phyloP scores from a whole-genome alignment of 2,113 vertebrate genomes.

The Gymnogyps californianus region DNA sequence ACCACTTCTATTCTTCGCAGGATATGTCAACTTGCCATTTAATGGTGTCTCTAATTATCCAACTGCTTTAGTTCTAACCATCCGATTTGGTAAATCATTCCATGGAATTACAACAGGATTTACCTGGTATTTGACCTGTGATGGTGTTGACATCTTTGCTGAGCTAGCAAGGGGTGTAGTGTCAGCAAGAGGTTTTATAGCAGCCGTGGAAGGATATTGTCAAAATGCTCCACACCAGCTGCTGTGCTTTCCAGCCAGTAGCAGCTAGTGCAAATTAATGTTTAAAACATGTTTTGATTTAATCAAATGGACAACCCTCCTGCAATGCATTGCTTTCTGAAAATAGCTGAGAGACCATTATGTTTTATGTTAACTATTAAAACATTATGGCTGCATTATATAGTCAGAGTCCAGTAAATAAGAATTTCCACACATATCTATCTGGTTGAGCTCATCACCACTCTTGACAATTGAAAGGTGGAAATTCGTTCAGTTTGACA shows the following conservation, averaged over 20 bases:
- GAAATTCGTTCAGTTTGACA: background rate
- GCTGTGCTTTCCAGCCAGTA: background rate
- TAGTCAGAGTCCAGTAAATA: background rate
- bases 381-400: background rate
- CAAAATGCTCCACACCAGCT: background rate
- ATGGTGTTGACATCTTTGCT: background rate
- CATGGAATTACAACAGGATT: background rate
- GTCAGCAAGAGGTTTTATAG: background rate
- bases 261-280: background rate
- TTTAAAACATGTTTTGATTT: constrained; percentile 4
- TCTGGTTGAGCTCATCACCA: background rate
- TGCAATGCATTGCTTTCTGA: background rate
- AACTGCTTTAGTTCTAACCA: background rate
- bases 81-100: background rate
- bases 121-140: background rate
- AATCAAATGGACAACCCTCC: background rate
- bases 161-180: background rate
- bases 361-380: constrained; percentile 35
- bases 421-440: background rate
- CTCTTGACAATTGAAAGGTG: background rate
- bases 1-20: background rate
- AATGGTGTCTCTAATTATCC: background rate
- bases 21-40: background rate
- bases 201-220: background rate
- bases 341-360: constrained; percentile 2